Conservation (phyloP, 1,140 invertebrate species). For the Metopolophium dirhodum region DNA sequence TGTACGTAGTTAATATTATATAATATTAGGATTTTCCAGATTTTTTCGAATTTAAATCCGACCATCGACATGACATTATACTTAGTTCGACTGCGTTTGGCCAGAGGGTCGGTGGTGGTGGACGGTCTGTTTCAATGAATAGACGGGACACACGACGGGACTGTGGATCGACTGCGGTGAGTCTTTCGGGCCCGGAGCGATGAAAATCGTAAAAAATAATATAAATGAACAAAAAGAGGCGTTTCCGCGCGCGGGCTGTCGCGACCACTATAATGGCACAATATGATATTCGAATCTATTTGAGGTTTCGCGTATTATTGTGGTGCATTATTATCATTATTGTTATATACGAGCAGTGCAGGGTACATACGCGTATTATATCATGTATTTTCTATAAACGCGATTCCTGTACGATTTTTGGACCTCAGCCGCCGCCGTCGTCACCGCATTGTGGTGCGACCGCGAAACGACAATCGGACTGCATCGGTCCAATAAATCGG, state of each 20-base stretch:
- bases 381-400: not conserved
- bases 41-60: too few relatives aligned
- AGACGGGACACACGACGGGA: not conserved
- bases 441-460: not conserved
- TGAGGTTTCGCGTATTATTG: not conserved
- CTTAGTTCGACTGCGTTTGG: too few relatives aligned
- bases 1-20: too few relatives aligned
- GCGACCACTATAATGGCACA: not conserved
- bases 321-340: not conserved
- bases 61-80: too few relatives aligned
- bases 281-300: not conserved
- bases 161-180: not conserved
- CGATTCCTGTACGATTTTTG: not conserved
- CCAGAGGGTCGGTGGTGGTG: too few relatives aligned
- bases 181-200: not conserved
- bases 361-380: not conserved
- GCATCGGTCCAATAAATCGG: conserved; percentile 12
- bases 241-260: not conserved
- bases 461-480: conserved; percentile 2
- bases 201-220: not conserved
- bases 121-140: not conserved
- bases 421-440: not conserved
- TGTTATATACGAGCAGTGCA: not conserved
- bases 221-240: not conserved
- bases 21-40: too few relatives aligned